These are phyloP conservation scores for Python bivittatus DNA, from an alignment of 2,113 vertebrate genomes.

Conservation along the genomic window DNA sequence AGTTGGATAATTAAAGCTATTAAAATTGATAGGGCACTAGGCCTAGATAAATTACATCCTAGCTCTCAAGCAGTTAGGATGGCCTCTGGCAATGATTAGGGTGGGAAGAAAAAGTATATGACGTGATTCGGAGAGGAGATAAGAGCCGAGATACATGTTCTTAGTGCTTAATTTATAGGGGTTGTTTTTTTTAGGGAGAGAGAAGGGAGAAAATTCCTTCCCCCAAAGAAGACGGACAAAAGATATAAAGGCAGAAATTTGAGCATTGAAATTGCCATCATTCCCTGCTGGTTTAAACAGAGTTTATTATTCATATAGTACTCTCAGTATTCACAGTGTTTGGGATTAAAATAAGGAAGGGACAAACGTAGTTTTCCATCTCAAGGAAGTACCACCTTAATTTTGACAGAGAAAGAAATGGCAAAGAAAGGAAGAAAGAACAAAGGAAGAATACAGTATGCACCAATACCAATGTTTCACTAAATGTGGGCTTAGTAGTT, in stretches of 20 bases:
- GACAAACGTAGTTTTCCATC: not conserved
- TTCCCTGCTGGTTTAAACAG: not conserved
- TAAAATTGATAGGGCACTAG: slow-evolving; percentile 59
- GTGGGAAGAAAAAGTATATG: slow-evolving; percentile 26
- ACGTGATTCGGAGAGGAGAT: slow-evolving; percentile 1
- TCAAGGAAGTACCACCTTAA: not conserved
- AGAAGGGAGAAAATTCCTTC: not conserved
- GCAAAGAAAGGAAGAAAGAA: not conserved
- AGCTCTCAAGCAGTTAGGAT: slow-evolving; percentile 20
- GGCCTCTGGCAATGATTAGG: slow-evolving; percentile 47
- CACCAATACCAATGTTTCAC: not conserved
- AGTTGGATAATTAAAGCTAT: slow-evolving; percentile 61
- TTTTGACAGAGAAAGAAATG: not conserved
- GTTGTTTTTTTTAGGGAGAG: not conserved
- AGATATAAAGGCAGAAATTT: not conserved
- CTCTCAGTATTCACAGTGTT: not conserved
- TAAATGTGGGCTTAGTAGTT: not conserved
- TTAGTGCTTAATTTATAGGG: not conserved
- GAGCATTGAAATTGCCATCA: not conserved
- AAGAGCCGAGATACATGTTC: not conserved
- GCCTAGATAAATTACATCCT: slow-evolving; percentile 60
- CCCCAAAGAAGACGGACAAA: not conserved
- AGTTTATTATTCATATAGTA: not conserved
- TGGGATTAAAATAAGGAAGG: not conserved
- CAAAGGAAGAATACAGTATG: not conserved